Evolutionary conservation across 2,888 invertebrate genomes (phyloP).

Genomic region (Drosophila limbata): DNA sequence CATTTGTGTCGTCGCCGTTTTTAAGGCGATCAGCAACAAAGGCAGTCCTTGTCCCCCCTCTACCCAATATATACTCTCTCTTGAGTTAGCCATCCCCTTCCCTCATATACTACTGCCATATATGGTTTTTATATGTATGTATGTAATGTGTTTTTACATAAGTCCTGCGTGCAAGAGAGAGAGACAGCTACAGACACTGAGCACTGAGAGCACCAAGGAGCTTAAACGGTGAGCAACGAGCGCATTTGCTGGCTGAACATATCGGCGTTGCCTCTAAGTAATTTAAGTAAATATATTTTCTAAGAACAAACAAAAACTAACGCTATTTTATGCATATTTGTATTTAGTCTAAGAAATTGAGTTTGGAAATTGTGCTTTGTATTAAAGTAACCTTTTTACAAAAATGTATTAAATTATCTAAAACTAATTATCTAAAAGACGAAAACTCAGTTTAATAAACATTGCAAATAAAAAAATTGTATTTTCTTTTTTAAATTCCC

Average conservation of each 20-base stretch:
- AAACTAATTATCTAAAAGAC: neutral
- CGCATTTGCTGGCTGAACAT: slow-evolving; percentile 82
- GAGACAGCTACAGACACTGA: slow-evolving; percentile 44
- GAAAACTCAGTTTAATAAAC: slow-evolving; percentile 6
- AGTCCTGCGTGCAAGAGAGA: slow-evolving; percentile 20
- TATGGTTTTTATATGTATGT: slow-evolving; percentile 42
- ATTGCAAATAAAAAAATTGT: slow-evolving; percentile 37
- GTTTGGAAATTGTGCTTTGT: slow-evolving; percentile 50
- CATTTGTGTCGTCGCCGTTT: slow-evolving; percentile 27
- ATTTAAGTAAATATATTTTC: slow-evolving; percentile 26
- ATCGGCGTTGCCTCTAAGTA: slow-evolving; percentile 77
- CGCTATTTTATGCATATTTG: slow-evolving; percentile 36
- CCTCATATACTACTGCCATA: slow-evolving; percentile 29
- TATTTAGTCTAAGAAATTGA: slow-evolving; percentile 45
- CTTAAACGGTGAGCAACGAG: slow-evolving; percentile 70
- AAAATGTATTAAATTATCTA: slow-evolving; percentile 6
- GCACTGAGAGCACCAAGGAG: slow-evolving; percentile 55
- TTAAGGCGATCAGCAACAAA: slow-evolving; percentile 36
- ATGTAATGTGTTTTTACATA: slow-evolving; percentile 23
- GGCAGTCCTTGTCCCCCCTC: slow-evolving; percentile 10
- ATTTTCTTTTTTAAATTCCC: neutral
- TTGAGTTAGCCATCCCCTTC: neutral
- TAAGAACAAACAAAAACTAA: slow-evolving; percentile 5
- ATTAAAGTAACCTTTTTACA: slow-evolving; percentile 41
- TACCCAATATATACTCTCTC: neutral